phyloP scores from a whole-genome alignment of 2,797 vertebrate genomes.

The Nyctalus aviator region DNA sequence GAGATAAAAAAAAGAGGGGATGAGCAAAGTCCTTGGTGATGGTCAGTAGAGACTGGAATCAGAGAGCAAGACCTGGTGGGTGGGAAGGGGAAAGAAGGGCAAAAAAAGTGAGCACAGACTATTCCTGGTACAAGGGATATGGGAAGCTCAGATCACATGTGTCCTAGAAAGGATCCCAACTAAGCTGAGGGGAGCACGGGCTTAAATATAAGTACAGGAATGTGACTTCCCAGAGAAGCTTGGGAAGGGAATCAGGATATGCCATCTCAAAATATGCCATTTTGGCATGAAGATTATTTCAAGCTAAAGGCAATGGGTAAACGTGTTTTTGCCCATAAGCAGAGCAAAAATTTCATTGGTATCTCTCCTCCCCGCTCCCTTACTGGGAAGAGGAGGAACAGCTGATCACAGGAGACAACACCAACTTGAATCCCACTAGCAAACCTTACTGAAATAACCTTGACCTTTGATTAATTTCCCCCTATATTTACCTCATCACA shows the following conservation, averaged over 20 bases:
- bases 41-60: neutral
- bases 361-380: neutral
- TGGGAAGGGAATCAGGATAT: neutral
- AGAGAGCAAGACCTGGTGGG: neutral
- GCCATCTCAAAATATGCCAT: neutral
- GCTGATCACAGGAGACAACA: neutral
- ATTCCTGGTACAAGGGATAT: neutral
- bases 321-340: neutral
- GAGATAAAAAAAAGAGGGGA: neutral
- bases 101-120: neutral
- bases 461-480: neutral
- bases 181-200: neutral
- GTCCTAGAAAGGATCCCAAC: neutral
- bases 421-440: neutral
- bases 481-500: neutral
- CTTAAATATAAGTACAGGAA: neutral
- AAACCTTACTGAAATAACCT: neutral
- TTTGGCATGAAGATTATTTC: neutral
- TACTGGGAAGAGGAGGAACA: neutral
- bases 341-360: neutral
- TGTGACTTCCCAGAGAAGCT: neutral
- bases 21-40: neutral
- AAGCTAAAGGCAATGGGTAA: neutral
- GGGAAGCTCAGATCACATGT: neutral
- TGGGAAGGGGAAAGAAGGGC: accelerated